These are phyloP conservation scores for Melanotaenia pygmaea DNA, from an alignment of 2,797 vertebrate genomes.

Conservation along the genomic window DNA sequence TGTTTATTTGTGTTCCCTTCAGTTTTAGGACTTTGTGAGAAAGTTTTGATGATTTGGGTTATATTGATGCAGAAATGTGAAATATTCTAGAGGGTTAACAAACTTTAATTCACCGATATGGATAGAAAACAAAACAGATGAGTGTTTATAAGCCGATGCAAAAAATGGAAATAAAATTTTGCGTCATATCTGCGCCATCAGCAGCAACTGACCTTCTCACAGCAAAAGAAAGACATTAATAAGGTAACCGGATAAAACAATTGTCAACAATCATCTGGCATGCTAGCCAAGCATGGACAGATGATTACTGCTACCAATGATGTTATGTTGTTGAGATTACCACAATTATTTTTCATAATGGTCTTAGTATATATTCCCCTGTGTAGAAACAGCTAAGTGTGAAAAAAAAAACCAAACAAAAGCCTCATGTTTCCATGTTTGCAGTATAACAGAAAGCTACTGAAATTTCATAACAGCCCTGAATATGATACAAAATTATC, in stretches of 20 bases:
- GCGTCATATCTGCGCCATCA: constrained; percentile 1
- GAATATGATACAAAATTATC: background rate
- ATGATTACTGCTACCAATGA: too few species aligned
- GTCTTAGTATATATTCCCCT: too few species aligned
- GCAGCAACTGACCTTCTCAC: background rate
- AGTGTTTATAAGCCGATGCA: background rate
- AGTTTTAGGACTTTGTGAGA: background rate
- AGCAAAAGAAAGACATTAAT: background rate
- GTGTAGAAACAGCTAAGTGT: too few species aligned
- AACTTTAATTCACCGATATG: background rate
- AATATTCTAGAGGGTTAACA: background rate
- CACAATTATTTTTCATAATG: too few species aligned
- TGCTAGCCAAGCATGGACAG: background rate
- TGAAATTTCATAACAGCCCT: background rate
- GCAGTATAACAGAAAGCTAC: background rate
- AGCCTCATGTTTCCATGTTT: too few species aligned
- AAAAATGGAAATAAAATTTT: constrained; percentile 1
- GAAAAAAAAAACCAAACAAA: too few species aligned
- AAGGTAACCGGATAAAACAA: constrained; percentile 20
- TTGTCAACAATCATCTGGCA: background rate
- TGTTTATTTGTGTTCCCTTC: background rate
- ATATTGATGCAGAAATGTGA: background rate
- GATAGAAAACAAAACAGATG: background rate
- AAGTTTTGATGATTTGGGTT: background rate
- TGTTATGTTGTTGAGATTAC: too few species aligned